Percentiles rank a stretch among this genome's conserved stretches.
Conservation (phyloP, 2,888 invertebrate species). For the Eucriotettix oculatus region DNA sequence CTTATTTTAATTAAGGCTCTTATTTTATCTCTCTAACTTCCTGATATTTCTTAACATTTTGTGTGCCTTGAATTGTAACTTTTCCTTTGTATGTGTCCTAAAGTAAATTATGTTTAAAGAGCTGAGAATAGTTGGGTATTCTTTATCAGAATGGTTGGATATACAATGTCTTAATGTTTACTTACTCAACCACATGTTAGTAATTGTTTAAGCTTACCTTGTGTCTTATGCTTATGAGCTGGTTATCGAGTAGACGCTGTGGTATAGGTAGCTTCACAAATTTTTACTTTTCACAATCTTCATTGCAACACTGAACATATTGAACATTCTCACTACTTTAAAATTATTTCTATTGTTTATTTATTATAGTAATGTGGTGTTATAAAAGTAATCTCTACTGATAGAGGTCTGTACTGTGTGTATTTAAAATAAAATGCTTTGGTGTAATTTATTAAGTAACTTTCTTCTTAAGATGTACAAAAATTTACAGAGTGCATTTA, state of each 20-base stretch:
- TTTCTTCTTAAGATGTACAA: too few species aligned
- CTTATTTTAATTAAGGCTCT: too few species aligned
- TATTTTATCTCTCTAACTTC: too few species aligned
- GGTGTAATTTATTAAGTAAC: constrained; percentile 11
- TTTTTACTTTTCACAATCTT: too few species aligned
- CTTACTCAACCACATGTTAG: not conserved
- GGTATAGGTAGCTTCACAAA: too few species aligned
- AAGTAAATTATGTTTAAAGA: not conserved
- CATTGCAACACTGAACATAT: too few species aligned
- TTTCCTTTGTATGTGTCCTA: constrained; percentile 1
- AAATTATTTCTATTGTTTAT: too few species aligned
- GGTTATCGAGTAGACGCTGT: not conserved
- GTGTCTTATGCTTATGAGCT: not conserved
- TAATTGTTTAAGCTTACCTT: not conserved
- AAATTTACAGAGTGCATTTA: too few species aligned
- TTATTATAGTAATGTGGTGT: too few species aligned
- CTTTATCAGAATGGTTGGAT: not conserved
- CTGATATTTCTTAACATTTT: not conserved
- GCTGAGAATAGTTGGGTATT: not conserved
- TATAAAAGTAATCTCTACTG: too few species aligned
- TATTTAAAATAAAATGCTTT: constrained; percentile 8
- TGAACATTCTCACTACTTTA: too few species aligned
- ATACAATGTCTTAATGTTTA: not conserved
- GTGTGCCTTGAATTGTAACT: not conserved
- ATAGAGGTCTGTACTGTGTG: constrained; percentile 5